phyloP scores from a whole-genome alignment of 2,113 vertebrate genomes.

The Anguilla rostrata region DNA sequence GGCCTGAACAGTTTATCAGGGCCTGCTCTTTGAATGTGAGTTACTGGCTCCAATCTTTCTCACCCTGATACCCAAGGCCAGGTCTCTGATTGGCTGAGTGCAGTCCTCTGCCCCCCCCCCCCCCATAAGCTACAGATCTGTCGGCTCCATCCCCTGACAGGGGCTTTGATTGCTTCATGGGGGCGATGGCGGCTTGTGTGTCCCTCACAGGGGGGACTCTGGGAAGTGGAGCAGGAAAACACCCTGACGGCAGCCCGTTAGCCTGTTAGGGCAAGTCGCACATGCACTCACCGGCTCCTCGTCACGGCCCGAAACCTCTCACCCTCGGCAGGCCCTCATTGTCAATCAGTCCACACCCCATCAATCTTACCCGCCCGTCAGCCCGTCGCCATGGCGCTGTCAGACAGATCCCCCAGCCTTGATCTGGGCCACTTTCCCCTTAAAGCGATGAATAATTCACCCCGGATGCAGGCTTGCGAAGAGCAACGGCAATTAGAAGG shows the following conservation, averaged over 20 bases:
- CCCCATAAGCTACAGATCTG: not conserved
- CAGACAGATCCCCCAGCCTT: conserved; percentile 25
- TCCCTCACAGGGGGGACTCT: not conserved
- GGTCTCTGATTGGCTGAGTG: not conserved
- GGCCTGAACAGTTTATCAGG: conserved; percentile 28
- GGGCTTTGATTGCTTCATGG: not conserved
- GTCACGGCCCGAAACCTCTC: conserved; percentile 22
- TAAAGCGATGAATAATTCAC: conserved; percentile 43
- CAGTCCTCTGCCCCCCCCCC: not conserved
- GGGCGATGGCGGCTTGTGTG: not conserved
- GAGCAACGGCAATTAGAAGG: conserved; percentile 38
- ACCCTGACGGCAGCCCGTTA: conserved; percentile 33
- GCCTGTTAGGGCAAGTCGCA: conserved; percentile 19
- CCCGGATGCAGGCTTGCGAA: conserved; percentile 35
- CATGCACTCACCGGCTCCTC: conserved; percentile 32
- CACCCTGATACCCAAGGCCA: not conserved
- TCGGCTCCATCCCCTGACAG: not conserved
- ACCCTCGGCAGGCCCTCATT: conserved; percentile 21
- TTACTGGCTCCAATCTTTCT: not conserved
- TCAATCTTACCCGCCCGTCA: conserved; percentile 28
- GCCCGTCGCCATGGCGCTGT: conserved; percentile 25
- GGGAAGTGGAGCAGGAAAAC: not conserved
- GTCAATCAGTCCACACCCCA: conserved; percentile 39
- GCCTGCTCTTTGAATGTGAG: not conserved
- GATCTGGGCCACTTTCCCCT: not conserved